phyloP scores from a whole-genome alignment of 2,113 vertebrate genomes.

The Leptosomus discolor region DNA sequence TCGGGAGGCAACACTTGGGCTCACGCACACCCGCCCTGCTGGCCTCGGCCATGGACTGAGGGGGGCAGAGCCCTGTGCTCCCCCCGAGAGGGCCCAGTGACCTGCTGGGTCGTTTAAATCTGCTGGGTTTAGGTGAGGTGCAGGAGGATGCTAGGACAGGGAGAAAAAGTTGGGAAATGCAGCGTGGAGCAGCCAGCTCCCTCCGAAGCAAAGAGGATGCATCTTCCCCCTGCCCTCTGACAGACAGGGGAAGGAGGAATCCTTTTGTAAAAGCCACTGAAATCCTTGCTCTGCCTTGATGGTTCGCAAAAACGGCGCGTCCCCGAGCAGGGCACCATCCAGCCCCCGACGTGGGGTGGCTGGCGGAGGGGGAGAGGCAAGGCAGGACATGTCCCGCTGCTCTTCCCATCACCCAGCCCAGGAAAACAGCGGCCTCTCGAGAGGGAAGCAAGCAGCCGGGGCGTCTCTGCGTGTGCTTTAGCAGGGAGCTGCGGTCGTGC shows the following conservation, averaged over 20 bases:
- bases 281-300: background rate
- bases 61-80: background rate
- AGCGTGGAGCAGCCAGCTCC: background rate
- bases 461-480: background rate
- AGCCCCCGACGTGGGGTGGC: rapidly evolving
- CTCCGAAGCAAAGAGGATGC: background rate
- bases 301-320: rapidly evolving
- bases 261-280: background rate
- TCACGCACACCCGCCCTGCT: background rate
- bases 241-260: background rate
- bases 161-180: background rate
- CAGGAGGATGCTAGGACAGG: background rate
- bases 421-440: background rate
- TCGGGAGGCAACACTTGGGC: background rate
- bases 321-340: background rate
- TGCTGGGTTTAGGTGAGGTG: background rate
- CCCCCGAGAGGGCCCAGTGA: background rate
- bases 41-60: rapidly evolving
- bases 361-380: background rate
- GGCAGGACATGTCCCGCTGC: background rate
- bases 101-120: background rate
- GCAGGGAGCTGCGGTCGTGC: background rate
- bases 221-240: background rate
- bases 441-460: background rate
- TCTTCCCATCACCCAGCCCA: background rate